These are phyloP conservation scores for Tipula helvola DNA, from an alignment of 2,888 invertebrate species.

Conservation along the genomic window DNA sequence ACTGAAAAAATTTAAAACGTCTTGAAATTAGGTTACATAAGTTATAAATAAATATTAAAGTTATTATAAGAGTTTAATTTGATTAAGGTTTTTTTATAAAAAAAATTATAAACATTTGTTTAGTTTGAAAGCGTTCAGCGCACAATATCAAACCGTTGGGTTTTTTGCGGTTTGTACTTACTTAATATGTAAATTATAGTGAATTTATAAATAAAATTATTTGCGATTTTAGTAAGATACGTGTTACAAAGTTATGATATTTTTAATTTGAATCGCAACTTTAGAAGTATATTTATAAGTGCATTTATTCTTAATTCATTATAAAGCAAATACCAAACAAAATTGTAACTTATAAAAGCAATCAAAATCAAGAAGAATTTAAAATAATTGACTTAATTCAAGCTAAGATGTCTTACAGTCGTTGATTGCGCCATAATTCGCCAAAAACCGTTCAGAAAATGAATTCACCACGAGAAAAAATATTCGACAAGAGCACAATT, in stretches of 20 bases:
- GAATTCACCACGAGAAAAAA: too few relatives aligned
- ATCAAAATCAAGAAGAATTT: too few relatives aligned
- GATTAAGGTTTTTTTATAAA: not conserved
- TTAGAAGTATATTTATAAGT: too few relatives aligned
- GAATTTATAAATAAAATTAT: not conserved
- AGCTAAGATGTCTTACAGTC: too few relatives aligned
- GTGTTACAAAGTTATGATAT: not conserved
- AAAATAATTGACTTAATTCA: too few relatives aligned
- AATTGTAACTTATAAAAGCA: too few relatives aligned
- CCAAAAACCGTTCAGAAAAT: too few relatives aligned
- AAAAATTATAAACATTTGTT: not conserved
- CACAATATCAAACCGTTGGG: not conserved
- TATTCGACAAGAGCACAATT: too few relatives aligned
- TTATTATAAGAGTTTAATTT: not conserved
- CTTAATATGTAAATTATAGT: not conserved
- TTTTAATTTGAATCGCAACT: not conserved
- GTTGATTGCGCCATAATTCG: too few relatives aligned
- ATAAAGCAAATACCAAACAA: too few relatives aligned
- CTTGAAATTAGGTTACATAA: not conserved
- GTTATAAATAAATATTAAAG: not conserved
- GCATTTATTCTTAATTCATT: too few relatives aligned
- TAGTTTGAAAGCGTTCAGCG: not conserved
- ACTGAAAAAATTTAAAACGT: conserved; percentile 38
- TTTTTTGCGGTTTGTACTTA: not conserved
- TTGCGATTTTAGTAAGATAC: not conserved